Conservation (phyloP, 1,140 invertebrate genomes). For the Lepidostoma basale region DNA sequence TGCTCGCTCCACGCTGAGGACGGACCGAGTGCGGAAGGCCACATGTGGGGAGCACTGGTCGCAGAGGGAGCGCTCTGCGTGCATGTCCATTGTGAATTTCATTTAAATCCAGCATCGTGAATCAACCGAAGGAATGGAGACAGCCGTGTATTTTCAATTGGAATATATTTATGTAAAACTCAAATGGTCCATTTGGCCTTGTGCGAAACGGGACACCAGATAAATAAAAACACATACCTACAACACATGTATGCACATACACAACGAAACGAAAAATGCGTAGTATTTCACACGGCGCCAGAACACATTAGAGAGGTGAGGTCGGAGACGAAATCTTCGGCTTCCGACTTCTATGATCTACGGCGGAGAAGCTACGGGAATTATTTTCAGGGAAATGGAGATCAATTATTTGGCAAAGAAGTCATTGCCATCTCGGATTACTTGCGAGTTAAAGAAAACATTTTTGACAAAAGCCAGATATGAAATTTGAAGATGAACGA, state of each 20-base stretch:
- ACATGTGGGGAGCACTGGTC: background rate
- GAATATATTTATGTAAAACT: constrained; percentile 27
- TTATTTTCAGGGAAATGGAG: too few species aligned
- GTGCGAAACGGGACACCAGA: constrained; percentile 18
- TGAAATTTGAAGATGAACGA: too few species aligned
- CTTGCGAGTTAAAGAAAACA: background rate
- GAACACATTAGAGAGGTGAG: background rate
- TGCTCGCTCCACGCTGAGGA: background rate
- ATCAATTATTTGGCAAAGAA: background rate
- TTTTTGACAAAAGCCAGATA: too few species aligned
- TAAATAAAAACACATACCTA: constrained; percentile 21
- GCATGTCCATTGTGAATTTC: background rate
- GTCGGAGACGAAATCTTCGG: background rate
- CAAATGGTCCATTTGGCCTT: constrained; percentile 20
- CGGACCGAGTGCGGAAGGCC: background rate
- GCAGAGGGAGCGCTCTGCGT: background rate
- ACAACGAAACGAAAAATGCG: constrained; percentile 15
- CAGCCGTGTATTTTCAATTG: constrained; percentile 20
- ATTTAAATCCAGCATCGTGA: constrained; percentile 9
- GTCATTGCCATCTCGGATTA: too few species aligned
- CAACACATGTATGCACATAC: constrained; percentile 8
- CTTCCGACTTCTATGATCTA: background rate
- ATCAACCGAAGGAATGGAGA: constrained; percentile 1
- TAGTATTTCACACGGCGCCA: constrained; percentile 21
- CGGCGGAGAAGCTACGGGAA: too few species aligned